These are phyloP conservation scores for Aphelinus certus DNA, from an alignment of 1,140 invertebrate species.

Conservation along the genomic window DNA sequence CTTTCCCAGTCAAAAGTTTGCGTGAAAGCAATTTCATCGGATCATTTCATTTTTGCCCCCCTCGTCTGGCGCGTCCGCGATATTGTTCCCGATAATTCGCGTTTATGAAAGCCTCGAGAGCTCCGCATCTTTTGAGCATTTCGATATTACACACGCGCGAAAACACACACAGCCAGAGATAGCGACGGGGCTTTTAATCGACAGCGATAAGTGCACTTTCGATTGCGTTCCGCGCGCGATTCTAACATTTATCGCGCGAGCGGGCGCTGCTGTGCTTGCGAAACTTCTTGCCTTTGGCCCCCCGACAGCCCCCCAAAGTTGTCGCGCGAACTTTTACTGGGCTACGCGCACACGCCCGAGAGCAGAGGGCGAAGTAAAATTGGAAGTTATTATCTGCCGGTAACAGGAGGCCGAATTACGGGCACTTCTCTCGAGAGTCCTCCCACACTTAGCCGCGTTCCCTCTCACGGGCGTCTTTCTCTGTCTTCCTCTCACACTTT, in stretches of 20 bases:
- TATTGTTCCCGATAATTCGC: constrained; percentile 12
- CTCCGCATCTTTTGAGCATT: too few species aligned
- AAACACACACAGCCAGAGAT: too few species aligned
- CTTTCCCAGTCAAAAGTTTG: background rate
- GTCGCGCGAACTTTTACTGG: constrained; percentile 29
- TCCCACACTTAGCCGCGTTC: too few species aligned
- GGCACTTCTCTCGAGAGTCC: constrained; percentile 1
- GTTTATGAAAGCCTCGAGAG: background rate
- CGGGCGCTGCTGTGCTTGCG: too few species aligned
- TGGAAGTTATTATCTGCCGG: constrained; percentile 41
- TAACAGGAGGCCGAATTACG: constrained; percentile 38
- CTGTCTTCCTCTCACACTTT: background rate
- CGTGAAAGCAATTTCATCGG: constrained; percentile 13
- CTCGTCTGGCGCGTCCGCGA: background rate
- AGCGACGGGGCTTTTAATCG: too few species aligned
- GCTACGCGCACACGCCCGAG: background rate
- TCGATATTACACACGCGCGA: too few species aligned
- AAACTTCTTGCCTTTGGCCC: too few species aligned
- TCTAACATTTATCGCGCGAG: too few species aligned
- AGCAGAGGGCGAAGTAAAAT: constrained; percentile 29
- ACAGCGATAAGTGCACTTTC: too few species aligned
- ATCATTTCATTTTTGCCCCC: constrained; percentile 10
- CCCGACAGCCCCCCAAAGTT: background rate
- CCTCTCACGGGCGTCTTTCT: background rate
- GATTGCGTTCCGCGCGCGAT: too few species aligned